Percentiles rank a stretch among this genome's conserved stretches.
These are phyloP conservation scores for Trichogramma evanescens DNA, from an alignment of 2,888 invertebrate genomes.

Conservation along the genomic window DNA sequence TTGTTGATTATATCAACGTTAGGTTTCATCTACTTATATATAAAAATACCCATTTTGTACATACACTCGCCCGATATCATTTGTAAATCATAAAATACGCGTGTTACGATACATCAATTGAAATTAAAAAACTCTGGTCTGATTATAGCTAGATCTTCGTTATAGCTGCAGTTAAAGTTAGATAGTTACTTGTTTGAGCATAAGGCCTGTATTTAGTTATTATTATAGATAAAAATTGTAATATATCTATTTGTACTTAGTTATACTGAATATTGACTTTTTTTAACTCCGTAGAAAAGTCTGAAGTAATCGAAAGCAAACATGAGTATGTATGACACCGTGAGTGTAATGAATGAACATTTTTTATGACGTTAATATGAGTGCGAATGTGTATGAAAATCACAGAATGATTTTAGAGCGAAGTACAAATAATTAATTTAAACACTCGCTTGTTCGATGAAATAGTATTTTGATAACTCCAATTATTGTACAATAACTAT, in stretches of 20 bases:
- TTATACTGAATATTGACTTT: slow-evolving; percentile 2
- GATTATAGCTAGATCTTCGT: slow-evolving; percentile 7
- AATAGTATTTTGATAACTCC: slow-evolving; percentile 16
- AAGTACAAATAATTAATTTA: slow-evolving; percentile 14
- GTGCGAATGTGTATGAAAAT: background rate
- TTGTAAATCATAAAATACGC: background rate
- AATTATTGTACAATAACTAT: too few relatives aligned
- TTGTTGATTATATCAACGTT: too few relatives aligned
- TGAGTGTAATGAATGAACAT: slow-evolving; percentile 10
- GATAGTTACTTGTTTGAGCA: too few relatives aligned
- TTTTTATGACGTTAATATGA: too few relatives aligned
- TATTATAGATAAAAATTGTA: background rate
- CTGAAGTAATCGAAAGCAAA: slow-evolving; percentile 13
- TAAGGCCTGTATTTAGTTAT: too few relatives aligned
- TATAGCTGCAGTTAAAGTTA: too few relatives aligned
- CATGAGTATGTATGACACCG: background rate
- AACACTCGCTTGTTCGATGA: slow-evolving; percentile 16
- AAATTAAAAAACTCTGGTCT: slow-evolving; percentile 16
- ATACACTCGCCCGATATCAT: background rate
- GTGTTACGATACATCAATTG: background rate
- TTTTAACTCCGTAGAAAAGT: slow-evolving; percentile 16
- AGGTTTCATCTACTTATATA: background rate
- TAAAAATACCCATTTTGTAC: slow-evolving; percentile 14
- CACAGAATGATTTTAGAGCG: slow-evolving; percentile 9
- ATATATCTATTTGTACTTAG: slow-evolving; percentile 15